Conservation (phyloP, 2,888 invertebrate species). For the Folsomia candida region DNA sequence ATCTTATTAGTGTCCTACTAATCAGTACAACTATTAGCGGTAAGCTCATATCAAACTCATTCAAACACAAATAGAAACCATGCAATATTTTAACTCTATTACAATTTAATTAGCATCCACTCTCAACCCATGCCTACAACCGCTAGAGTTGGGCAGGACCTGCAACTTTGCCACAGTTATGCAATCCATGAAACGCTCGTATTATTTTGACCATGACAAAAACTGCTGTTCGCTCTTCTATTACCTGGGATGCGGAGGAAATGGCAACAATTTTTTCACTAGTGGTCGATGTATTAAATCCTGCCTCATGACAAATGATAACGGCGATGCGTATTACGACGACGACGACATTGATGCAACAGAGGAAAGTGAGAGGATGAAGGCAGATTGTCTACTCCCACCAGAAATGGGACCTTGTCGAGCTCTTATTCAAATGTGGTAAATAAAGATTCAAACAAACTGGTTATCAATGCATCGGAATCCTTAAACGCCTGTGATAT, state of each 20-base stretch:
- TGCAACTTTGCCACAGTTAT: neutral
- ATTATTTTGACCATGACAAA: neutral
- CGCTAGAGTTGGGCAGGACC: neutral
- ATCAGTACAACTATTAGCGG: too few relatives aligned
- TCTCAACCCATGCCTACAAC: neutral
- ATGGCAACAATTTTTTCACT: neutral
- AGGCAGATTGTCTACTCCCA: neutral
- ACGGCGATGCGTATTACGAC: too few relatives aligned
- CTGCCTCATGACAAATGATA: neutral
- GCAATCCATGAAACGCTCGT: neutral
- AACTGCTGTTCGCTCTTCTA: neutral
- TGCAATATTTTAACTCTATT: too few relatives aligned
- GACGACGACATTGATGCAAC: neutral
- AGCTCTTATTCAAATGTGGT: neutral
- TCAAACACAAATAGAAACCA: too few relatives aligned
- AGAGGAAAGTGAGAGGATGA: neutral
- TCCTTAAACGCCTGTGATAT: too few relatives aligned
- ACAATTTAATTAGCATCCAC: too few relatives aligned
- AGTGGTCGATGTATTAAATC: neutral
- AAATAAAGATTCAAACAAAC: too few relatives aligned
- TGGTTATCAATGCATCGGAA: too few relatives aligned
- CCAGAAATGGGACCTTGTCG: neutral
- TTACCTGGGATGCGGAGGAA: neutral
- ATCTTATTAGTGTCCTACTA: too few relatives aligned
- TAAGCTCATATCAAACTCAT: too few relatives aligned